phyloP scores from a whole-genome alignment of 1,140 invertebrate genomes.

The Leptoteleia sp. region DNA sequence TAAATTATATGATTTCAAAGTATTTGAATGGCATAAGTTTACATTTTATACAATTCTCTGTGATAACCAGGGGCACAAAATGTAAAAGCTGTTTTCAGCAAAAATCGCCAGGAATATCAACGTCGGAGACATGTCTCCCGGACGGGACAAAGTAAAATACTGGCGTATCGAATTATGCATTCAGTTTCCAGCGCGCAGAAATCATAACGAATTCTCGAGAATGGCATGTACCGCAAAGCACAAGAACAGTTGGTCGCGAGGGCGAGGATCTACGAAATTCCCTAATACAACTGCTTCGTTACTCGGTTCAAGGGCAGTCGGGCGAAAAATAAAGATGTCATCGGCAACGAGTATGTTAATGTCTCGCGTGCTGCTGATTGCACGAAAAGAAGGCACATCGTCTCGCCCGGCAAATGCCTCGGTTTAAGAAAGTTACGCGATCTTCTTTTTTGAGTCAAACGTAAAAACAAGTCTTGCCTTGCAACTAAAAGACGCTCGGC shows the following conservation, averaged over 20 bases:
- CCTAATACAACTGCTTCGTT: constrained; percentile 47
- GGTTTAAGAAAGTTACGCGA: too few relatives aligned
- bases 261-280: constrained; percentile 36
- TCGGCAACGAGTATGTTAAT: constrained; percentile 44
- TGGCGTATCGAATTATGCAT: constrained; percentile 45
- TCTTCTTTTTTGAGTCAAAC: not conserved
- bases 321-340: constrained; percentile 60
- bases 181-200: constrained; percentile 21
- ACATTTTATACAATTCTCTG: too few relatives aligned
- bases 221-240: constrained; percentile 25
- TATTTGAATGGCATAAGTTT: too few relatives aligned
- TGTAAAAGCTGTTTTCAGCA: constrained; percentile 25
- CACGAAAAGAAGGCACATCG: not conserved
- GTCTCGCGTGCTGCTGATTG: constrained; percentile 2
- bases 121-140: constrained; percentile 1
- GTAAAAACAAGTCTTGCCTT: constrained; percentile 13
- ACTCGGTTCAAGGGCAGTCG: constrained; percentile 30
- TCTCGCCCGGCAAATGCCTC: too few relatives aligned
- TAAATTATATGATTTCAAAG: too few relatives aligned
- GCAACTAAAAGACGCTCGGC: constrained; percentile 8
- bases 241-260: constrained; percentile 27
- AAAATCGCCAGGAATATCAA: constrained; percentile 8
- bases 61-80: too few relatives aligned
- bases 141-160: constrained; percentile 18
- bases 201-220: constrained; percentile 29